A percentile compares a stretch with the other conserved stretches of the same genome.
These are phyloP conservation scores for Zaprionus kolodkinae DNA, from an alignment of 1,140 invertebrate species.

Conservation along the genomic window DNA sequence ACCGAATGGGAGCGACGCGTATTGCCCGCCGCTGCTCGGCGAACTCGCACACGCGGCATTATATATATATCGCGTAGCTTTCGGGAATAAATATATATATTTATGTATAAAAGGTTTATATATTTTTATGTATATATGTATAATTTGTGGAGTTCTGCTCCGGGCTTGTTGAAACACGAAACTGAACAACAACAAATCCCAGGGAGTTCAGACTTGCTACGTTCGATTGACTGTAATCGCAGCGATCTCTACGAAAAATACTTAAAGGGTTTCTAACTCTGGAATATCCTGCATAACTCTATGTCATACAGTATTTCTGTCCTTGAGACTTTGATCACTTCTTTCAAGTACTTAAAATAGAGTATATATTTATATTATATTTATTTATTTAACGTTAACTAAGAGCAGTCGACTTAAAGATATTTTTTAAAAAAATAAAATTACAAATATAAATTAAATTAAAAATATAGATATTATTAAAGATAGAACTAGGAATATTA, in stretches of 20 bases:
- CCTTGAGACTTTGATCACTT: too few relatives aligned
- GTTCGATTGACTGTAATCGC: background rate
- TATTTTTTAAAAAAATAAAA: too few relatives aligned
- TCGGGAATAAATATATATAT: background rate
- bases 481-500: too few relatives aligned
- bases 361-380: too few relatives aligned
- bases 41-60: background rate
- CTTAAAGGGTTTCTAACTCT: background rate
- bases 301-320: too few relatives aligned
- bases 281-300: too few relatives aligned
- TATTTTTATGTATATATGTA: background rate
- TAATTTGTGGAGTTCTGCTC: background rate
- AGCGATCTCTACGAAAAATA: background rate
- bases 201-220: background rate
- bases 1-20: background rate
- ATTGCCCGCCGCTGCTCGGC: background rate
- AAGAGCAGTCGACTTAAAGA: too few relatives aligned
- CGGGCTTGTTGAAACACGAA: background rate
- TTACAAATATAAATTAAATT: too few relatives aligned
- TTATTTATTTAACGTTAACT: too few relatives aligned
- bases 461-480: too few relatives aligned
- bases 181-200: background rate
- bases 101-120: background rate
- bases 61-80: too few relatives aligned
- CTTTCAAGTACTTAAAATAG: too few relatives aligned